Evolutionary conservation across 2,888 invertebrate genomes (phyloP), one percentile per base, ranked within the genome.

Genomic region (Lumbricus terrestris): DNA sequence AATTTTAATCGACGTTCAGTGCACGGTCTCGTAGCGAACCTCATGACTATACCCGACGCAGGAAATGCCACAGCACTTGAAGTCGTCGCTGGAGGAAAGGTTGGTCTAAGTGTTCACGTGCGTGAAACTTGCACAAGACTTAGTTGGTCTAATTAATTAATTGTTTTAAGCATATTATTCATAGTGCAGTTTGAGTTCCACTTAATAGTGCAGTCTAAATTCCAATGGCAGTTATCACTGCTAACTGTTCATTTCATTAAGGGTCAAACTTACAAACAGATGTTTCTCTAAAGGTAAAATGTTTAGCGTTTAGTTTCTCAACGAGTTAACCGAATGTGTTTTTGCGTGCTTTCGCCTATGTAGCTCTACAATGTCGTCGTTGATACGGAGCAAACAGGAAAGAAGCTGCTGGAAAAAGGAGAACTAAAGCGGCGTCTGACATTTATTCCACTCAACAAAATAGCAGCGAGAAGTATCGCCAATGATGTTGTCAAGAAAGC

Each of bases 301-400:
- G n/a, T n/a, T n/a, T n/a, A n/a, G n/a, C n/a, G n/a, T n/a, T n/a
- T n/a, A n/a, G n/a, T n/a, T n/a, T n/a, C n/a, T n/a, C n/a, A n/a
- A n/a, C n/a, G n/a, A n/a, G n/a, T n/a, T n/a, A n/a, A n/a, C n/a
- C n/a, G n/a, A n/a, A n/a, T 47, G 8, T 40, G 40, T 47, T 29
- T 88, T 40, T 40, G 18, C 20, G 33, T 34, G 82, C 42, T 54
- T 89, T 69, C 69, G 88, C 37, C 93, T 95, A n/a, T 95, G 88
- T 94, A 98, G 97, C 95, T 99, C 40, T 98, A 97, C 95, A 97
- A 98, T 95, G 97, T 98, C 91, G 97, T 99, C 89, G 97, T 98
- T 69, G 97, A 98, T 94, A 97, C 96, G 88, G 98, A 98, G 94
- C 95, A 96, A 90, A 97, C 97, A 0, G 97, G 94, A 38, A 98